These are phyloP conservation scores for Drosophila athabasca DNA, from an alignment of 1,140 invertebrate species.

Conservation along the genomic window DNA sequence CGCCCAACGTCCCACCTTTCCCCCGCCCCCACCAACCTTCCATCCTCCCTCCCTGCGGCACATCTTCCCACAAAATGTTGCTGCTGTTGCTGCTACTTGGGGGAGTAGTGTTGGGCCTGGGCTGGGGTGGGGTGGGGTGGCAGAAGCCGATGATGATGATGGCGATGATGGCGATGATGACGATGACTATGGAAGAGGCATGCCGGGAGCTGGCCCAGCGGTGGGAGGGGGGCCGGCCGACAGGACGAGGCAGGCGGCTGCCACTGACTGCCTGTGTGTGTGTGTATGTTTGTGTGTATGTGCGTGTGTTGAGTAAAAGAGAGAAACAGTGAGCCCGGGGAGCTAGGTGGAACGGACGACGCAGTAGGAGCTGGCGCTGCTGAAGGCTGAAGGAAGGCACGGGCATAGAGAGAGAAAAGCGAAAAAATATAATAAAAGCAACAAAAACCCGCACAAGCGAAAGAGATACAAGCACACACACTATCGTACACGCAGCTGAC, in stretches of 20 bases:
- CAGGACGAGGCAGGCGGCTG: slow-evolving; percentile 35
- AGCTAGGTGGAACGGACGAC: slow-evolving; percentile 4
- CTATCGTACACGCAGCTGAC: slow-evolving; percentile 13
- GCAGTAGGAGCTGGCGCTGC: slow-evolving; percentile 13
- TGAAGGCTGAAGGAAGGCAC: slow-evolving; percentile 31
- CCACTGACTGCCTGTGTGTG: slow-evolving; percentile 9
- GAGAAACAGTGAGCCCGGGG: not conserved
- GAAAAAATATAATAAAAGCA: slow-evolving; percentile 79
- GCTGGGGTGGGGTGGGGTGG: slow-evolving; percentile 4
- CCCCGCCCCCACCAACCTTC: slow-evolving; percentile 12
- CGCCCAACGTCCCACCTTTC: slow-evolving; percentile 47
- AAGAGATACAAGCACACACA: slow-evolving; percentile 65
- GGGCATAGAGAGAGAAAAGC: slow-evolving; percentile 66
- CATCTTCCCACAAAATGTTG: slow-evolving; percentile 37
- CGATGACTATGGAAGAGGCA: slow-evolving; percentile 38
- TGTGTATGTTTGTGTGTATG: slow-evolving; percentile 1
- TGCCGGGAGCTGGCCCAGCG: slow-evolving; percentile 36
- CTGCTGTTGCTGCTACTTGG: slow-evolving; percentile 43
- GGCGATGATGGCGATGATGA: slow-evolving; percentile 29
- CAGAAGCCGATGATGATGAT: slow-evolving; percentile 30
- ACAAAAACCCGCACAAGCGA: slow-evolving; percentile 78
- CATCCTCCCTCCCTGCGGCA: slow-evolving; percentile 3
- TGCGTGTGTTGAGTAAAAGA: slow-evolving; percentile 8
- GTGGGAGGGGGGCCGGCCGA: slow-evolving; percentile 36
- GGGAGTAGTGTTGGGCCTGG: not conserved